Conservation (phyloP, 2,797 vertebrate species). For the Macropus fuliginosus region DNA sequence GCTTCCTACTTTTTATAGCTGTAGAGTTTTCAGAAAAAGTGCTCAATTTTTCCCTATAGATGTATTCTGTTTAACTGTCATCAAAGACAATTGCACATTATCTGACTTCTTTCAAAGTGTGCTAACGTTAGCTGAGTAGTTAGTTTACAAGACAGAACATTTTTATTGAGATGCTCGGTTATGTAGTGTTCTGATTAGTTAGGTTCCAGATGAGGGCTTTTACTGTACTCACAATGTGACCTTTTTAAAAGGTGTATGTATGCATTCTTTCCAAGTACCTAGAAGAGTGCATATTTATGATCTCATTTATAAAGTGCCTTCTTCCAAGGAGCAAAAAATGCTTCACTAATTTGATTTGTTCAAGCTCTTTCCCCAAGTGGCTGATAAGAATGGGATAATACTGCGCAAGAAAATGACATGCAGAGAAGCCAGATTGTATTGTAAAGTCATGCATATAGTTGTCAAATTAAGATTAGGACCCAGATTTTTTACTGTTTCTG, state of each 20-base stretch:
- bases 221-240: background rate
- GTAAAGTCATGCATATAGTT: background rate
- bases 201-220: background rate
- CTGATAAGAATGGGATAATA: background rate
- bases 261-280: background rate
- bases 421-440: background rate
- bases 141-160: background rate
- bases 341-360: background rate
- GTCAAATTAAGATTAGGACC: background rate
- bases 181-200: constrained; percentile 21
- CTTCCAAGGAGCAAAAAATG: background rate
- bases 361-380: background rate
- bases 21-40: constrained; percentile 1
- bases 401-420: background rate
- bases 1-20: background rate
- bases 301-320: background rate
- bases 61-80: constrained; percentile 9
- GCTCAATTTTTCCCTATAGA: background rate
- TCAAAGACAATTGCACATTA: background rate
- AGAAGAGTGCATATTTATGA: background rate
- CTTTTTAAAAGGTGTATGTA: background rate
- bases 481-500: background rate
- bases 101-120: constrained; percentile 12
- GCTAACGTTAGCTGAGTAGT: background rate
- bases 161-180: background rate